A percentile compares a stretch with the other conserved stretches of the same genome.
Conservation (phyloP, 2,113 vertebrate genomes). For the Machaerirhynchus nigripectus region DNA sequence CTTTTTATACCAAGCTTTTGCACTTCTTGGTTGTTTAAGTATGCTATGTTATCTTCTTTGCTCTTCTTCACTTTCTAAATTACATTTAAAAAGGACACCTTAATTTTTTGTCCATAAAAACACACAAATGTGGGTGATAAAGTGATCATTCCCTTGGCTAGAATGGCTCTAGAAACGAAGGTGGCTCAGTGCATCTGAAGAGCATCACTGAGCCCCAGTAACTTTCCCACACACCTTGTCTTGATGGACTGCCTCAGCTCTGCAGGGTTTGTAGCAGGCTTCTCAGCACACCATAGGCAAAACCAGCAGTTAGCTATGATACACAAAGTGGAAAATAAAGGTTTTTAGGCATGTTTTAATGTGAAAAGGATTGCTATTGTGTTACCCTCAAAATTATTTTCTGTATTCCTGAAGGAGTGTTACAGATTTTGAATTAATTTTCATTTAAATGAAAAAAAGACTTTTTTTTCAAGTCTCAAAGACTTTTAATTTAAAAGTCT, state of each 20-base stretch:
- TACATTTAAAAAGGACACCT: not conserved
- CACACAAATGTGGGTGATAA: not conserved
- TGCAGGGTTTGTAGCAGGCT: not conserved
- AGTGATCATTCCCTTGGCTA: not conserved
- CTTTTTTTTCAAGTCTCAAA: too few species aligned
- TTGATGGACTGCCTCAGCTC: not conserved
- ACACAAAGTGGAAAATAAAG: not conserved
- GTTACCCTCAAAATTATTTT: not conserved
- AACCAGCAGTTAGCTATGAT: not conserved
- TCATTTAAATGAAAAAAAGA: too few species aligned
- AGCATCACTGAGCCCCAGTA: not conserved
- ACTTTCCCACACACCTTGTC: not conserved
- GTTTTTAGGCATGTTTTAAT: not conserved
- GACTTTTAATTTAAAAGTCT: too few species aligned
- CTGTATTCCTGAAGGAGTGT: not conserved
- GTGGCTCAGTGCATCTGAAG: not conserved
- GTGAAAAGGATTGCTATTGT: not conserved
- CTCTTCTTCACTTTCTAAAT: not conserved
- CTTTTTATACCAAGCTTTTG: not conserved
- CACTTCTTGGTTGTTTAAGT: not conserved
- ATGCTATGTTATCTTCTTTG: not conserved
- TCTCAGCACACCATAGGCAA: accelerated
- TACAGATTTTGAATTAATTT: not conserved
- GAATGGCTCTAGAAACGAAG: not conserved
- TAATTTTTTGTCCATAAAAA: not conserved